Conservation (phyloP, 1,140 invertebrate genomes). For the Cotesia glomerata region DNA sequence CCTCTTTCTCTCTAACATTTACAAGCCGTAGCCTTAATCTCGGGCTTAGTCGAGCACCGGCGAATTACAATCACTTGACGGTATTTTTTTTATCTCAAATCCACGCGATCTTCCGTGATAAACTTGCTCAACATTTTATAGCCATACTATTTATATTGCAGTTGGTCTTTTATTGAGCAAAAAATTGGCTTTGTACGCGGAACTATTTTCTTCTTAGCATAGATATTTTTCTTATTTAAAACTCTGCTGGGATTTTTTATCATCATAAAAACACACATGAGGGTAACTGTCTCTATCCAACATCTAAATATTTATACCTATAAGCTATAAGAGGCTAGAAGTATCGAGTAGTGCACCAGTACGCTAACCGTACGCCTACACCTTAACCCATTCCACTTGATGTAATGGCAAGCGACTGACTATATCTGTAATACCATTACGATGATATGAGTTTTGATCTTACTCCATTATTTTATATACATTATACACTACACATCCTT, state of each 20-base stretch:
- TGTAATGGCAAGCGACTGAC: slow-evolving; percentile 37
- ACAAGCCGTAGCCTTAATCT: background rate
- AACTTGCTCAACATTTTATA: slow-evolving; percentile 16
- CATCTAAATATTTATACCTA: background rate
- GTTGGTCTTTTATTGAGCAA: slow-evolving; percentile 10
- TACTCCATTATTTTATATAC: background rate
- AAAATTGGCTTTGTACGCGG: slow-evolving; percentile 11
- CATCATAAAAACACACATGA: too few relatives aligned
- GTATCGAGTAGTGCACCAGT: background rate
- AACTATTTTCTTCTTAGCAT: background rate
- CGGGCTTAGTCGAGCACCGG: background rate
- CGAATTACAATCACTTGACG: slow-evolving; percentile 13
- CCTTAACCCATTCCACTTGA: slow-evolving; percentile 48
- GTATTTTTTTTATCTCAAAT: slow-evolving; percentile 13
- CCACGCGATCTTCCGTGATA: slow-evolving; percentile 9
- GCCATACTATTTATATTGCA: background rate
- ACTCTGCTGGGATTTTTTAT: too few relatives aligned
- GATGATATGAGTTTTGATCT: slow-evolving; percentile 53
- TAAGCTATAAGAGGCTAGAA: background rate
- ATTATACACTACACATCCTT: background rate
- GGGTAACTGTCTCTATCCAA: slow-evolving; percentile 23
- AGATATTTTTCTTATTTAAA: background rate
- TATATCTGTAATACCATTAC: slow-evolving; percentile 47
- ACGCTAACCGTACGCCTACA: slow-evolving; percentile 45
- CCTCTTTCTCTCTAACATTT: background rate